These are phyloP conservation scores for Myripristis murdjan DNA, from an alignment of 2,797 vertebrate species.

Conservation along the genomic window DNA sequence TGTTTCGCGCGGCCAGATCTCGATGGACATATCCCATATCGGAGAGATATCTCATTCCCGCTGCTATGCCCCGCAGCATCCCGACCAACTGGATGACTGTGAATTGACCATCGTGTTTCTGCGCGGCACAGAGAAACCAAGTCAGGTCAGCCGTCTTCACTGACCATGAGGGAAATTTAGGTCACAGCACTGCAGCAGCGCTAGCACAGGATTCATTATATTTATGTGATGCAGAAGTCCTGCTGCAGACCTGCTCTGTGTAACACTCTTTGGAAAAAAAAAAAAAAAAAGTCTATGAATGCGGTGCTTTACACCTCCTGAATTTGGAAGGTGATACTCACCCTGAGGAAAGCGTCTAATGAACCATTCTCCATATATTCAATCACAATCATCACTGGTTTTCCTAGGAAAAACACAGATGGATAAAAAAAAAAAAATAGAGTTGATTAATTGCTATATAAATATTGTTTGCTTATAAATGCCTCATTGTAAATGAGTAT, in stretches of 20 bases:
- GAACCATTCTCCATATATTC: conserved; percentile 99
- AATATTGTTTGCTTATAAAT: conserved; percentile 55
- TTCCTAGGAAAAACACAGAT: conserved; percentile 88
- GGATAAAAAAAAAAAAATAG: conserved; percentile 13
- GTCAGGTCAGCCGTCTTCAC: conserved; percentile 62
- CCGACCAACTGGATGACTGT: conserved; percentile 98
- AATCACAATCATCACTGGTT: conserved; percentile 99
- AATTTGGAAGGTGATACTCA: conserved; percentile 82
- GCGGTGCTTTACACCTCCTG: conserved; percentile 44
- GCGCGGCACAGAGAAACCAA: conserved; percentile 44
- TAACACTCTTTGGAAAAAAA: conserved; percentile 23
- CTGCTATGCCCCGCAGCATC: conserved; percentile 97
- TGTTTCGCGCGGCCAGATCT: conserved; percentile 97
- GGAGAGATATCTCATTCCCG: conserved; percentile 97
- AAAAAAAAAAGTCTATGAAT: conserved; percentile 47
- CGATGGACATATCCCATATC: conserved; percentile 99
- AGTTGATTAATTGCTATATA: conserved; percentile 61
- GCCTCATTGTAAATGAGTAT: conserved; percentile 41
- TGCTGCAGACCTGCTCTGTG: conserved; percentile 58
- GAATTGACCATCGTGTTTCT: conserved; percentile 99
- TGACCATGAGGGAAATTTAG: conserved; percentile 69
- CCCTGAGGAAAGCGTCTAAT: conserved; percentile 98
- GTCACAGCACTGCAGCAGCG: conserved; percentile 67
- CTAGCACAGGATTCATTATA: conserved; percentile 65
- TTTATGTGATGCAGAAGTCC: conserved; percentile 55